A percentile compares a stretch with the other conserved stretches of the same genome.
Conservation (phyloP, 2,113 vertebrate species). For the Nycticryphes semicollaris region DNA sequence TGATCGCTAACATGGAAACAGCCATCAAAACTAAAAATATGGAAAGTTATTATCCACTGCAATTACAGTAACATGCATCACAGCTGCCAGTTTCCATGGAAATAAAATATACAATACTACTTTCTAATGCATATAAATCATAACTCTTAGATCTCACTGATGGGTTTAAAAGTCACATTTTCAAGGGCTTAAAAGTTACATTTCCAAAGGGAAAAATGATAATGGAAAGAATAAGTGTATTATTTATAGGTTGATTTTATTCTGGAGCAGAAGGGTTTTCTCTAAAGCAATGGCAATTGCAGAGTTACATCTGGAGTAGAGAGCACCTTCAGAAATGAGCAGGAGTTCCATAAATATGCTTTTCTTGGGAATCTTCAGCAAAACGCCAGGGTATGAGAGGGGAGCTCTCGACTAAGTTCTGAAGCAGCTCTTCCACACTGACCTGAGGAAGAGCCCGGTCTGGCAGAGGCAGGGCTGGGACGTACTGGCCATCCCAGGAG, state of each 20-base stretch:
- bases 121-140: neutral
- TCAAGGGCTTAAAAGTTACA: neutral
- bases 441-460: neutral
- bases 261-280: neutral
- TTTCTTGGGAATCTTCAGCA: too few relatives aligned
- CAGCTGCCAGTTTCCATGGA: neutral
- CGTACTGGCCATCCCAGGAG: accelerated
- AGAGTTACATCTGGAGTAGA: neutral
- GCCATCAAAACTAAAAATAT: neutral
- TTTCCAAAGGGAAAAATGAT: neutral
- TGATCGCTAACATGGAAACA: neutral
- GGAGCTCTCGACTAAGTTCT: neutral
- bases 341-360: neutral
- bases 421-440: neutral
- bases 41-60: neutral
- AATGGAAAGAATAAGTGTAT: neutral
- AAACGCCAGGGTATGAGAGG: accelerated
- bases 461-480: neutral
- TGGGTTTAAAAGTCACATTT: neutral
- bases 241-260: neutral
- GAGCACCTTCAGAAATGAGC: neutral
- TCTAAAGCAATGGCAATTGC: neutral
- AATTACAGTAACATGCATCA: neutral
- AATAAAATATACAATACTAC: neutral
- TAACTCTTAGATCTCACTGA: neutral